Evolutionary conservation across 2,113 vertebrate species (phyloP), one percentile per base, ranked within the genome.

Genomic region (Struthio camelus): DNA sequence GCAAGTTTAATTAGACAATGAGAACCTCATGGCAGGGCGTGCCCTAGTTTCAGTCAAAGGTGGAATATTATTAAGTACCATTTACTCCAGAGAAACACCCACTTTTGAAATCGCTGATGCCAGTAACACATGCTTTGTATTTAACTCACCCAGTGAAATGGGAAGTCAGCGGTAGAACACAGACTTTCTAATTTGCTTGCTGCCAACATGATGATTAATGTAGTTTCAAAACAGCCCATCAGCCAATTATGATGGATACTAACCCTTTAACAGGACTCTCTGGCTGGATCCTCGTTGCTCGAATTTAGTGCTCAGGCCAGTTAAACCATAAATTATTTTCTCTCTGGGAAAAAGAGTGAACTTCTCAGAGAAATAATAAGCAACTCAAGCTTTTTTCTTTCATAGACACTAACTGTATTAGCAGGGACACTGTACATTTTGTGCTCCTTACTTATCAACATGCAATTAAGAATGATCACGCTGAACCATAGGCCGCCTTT

Each of bases 11-110:
- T 83, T 86, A 95, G 89, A 90, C 19, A 77, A 82, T 90, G 90
- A 92, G 73, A 93, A 89, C 95, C 66, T 93, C 82, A 46, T 89
- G 93, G 66, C 64, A 94, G 92, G 96, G 96, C 5, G 92, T 91
- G 96, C 77, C 95, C 58, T 85, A 62, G 96, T 97, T 97, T 97
- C 96, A 96, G 81, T 94, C 75, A 86, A 86, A 93, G 93, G 90
- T 91, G 77, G 89, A 96, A 92, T 95, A 65, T 93, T 91, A 91
- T 90, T 96, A 97, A 94, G 89, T 89, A 90, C 93, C 80, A 89
- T 87, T 97, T 90, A 90, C 81, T 93, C 84, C 78, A 93, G 90
- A 92, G 94, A 81, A 93, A 97, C 96, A 85, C 95, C 95, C 96
- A 87, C 78, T 97, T 96, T 82, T 94, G 96, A 94, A 95, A 96